Base-by-base conservation (phyloP, 2,113 vertebrate species). In the Osmerus mordax region DNA sequence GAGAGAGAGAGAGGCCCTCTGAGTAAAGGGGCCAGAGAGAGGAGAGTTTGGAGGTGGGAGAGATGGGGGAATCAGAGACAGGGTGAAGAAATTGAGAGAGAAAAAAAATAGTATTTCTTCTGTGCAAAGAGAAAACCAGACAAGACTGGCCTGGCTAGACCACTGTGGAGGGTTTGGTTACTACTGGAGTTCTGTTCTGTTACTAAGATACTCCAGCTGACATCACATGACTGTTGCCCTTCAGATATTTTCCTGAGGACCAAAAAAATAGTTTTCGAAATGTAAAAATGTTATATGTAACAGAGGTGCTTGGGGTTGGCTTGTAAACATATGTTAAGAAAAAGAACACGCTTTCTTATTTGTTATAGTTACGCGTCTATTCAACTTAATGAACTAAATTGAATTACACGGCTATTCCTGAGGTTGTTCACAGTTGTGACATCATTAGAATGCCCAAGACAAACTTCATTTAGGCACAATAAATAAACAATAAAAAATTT, bases 51-150 rank as follows among this genome's bases (percentile, higher is more conserved):
- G 47, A 60, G 58, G 32, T 69, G 62, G 56, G 29, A 60, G 54
- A 21, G 29, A 66, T 3, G 36, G 36, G 62, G 51, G 15, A 67
- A 19, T 67, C 55, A 71, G 64, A 19, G 58, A 64, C 5, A 52
- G 3, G 36, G 25, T 74, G 61, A 32, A 78, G 62, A 71, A 73
- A 73, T 16, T 25, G 65, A 64, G 67, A 66, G 55, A 63, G 68
- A 65, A 72, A 60, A 76, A 65, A 70, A 2, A 60, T 21, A 70
- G 28, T 6, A 16, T 18, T 41, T 18, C 14, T 64, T 64, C 62
- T 64, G 62, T 64, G 62, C 62, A 32, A 21, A 36, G 14, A 64
- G 62, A 32, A 64, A 64, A 64, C 15, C 29, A 64, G 29, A n/a
- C 60, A 29, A 29, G 29, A 18, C 14, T 64, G 62, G 62, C 18